Percentiles rank a stretch among this genome's conserved stretches.
Evolutionary conservation across 2,888 invertebrate species (phyloP).

Genomic region (Cryptus viduatorius): DNA sequence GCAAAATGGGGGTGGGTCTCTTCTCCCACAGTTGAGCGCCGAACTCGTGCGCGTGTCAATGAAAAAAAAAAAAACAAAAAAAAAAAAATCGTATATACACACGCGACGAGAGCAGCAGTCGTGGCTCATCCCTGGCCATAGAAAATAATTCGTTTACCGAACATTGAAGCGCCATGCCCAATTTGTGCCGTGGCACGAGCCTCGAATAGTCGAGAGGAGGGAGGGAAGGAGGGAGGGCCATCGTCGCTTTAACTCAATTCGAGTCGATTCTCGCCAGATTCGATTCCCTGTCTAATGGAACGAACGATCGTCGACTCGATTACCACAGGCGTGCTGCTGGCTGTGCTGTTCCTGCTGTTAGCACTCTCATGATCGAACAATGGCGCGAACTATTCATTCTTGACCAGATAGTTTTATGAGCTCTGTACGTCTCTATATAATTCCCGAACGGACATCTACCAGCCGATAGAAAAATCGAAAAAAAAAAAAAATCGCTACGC

Average conservation of each 20-base stretch:
- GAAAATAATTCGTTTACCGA: constrained; percentile 71
- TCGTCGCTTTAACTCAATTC: constrained; percentile 71
- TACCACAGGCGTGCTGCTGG: constrained; percentile 43
- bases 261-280: constrained; percentile 67
- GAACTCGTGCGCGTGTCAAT: constrained; percentile 37
- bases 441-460: not conserved
- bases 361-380: constrained; percentile 8
- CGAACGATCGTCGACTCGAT: constrained; percentile 67
- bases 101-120: constrained; percentile 37
- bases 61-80: constrained; percentile 28
- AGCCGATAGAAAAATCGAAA: not conserved
- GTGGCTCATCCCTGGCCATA: constrained; percentile 54
- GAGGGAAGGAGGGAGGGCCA: constrained; percentile 31
- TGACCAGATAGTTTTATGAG: not conserved
- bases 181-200: constrained; percentile 67
- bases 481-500: not conserved
- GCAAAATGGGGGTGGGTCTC: constrained; percentile 45
- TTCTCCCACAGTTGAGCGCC: constrained; percentile 55
- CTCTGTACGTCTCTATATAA: not conserved
- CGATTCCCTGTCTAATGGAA: constrained; percentile 70
- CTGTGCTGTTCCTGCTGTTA: constrained; percentile 15
- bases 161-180: constrained; percentile 65
- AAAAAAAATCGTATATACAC: constrained; percentile 21
- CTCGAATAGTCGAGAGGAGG: constrained; percentile 9
- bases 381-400: not conserved